Evolutionary conservation across 2,113 vertebrate species (phyloP).

Genomic region (Megaceryle maxima): DNA sequence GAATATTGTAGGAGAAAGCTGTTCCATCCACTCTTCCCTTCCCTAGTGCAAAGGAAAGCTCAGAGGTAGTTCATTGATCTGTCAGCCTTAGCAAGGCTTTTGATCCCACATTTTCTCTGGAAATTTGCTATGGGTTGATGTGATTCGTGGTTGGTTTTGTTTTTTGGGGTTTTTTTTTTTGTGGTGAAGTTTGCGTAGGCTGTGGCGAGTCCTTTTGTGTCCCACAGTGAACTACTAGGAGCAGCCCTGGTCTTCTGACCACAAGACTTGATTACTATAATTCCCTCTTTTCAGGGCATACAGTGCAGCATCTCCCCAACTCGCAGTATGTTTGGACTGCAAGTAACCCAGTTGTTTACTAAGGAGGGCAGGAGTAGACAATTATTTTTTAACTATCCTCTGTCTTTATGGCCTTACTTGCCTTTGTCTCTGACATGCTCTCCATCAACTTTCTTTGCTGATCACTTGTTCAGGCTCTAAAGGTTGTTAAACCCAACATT

Average conservation of each 20-base stretch:
- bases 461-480: not conserved
- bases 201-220: slow-evolving; percentile 6
- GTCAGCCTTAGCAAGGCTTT: not conserved
- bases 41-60: not conserved
- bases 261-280: slow-evolving; percentile 37
- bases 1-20: not conserved
- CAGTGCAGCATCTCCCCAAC: not conserved
- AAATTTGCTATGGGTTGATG: not conserved
- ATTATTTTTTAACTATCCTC: not conserved
- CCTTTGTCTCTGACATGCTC: not conserved
- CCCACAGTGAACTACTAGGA: not conserved
- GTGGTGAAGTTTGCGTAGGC: not conserved
- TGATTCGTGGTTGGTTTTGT: not conserved
- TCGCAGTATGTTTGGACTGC: not conserved
- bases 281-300: not conserved
- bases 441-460: not conserved
- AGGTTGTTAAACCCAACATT: not conserved
- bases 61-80: not conserved
- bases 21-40: not conserved
- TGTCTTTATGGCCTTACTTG: not conserved
- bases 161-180: not conserved
- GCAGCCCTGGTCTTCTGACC: not conserved
- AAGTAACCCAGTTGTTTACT: not conserved
- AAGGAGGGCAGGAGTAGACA: not conserved
- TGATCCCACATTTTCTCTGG: not conserved